Evolutionary conservation across 2,113 vertebrate genomes (phyloP), one percentile per base, ranked within the genome.

Genomic region (Cheirogaleus medius): DNA sequence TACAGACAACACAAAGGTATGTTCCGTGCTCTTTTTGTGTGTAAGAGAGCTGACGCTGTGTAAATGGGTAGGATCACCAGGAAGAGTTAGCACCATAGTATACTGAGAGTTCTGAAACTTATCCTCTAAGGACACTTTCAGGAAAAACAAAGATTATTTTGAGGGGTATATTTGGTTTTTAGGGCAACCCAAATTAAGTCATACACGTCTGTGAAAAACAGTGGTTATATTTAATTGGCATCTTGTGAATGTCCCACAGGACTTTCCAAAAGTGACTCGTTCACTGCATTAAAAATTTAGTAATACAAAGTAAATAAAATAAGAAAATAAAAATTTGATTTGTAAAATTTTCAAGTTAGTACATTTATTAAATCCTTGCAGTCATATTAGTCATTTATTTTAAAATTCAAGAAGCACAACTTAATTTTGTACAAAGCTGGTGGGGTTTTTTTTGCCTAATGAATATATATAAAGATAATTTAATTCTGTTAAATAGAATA

Each of bases 331-430:
- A 91, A 68, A 60, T 52, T 85, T 85, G 17, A 74, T 10, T 93
- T 92, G 15, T 96, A 91, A 37, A 34, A 34, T 78, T 34, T 96
- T 88, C n/a, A 86, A 71, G 8, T 83, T 60, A 92, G 87, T 81
- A 8, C 14, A 83, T 73, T 92, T 90, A 37, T 84, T 93, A 56
- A 84, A n/a, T 94, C 37, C 60, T 77, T 88, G 11, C 32, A 47
- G 29, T 77, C 76, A 52, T 76, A 34, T 11, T 85, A 71, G 18
- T 32, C 54, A 95, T 87, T 82, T 71, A 93, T 87, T 77, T 87
- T 93, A 87, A 77, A 95, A 71, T 87, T 21, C 18, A 78, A 71
- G 54, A 77, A 54, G 23, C 11, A 52, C 2, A 37, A 58, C 29
- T 25, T 64, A 58, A 37, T 64, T 81, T 74, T 74, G 34, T 8